phyloP scores from a whole-genome alignment of 2,113 vertebrate species.

The Herpetotheres cachinnans region DNA sequence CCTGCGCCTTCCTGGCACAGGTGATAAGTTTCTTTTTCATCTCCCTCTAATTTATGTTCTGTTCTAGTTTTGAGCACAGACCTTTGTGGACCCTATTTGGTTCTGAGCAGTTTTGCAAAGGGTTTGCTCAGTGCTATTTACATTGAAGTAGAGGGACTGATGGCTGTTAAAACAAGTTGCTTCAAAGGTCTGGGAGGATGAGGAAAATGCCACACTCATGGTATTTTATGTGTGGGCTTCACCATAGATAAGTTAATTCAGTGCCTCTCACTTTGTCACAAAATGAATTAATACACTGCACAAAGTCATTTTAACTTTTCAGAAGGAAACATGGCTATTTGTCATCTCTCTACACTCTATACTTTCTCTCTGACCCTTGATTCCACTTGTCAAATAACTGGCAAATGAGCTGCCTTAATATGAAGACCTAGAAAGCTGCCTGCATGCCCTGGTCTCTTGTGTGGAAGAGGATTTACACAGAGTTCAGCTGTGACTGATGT shows the following conservation, averaged over 20 bases:
- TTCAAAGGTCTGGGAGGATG: neutral
- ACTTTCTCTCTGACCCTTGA: neutral
- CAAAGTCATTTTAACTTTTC: neutral
- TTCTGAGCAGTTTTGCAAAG: neutral
- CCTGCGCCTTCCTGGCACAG: neutral
- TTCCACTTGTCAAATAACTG: neutral
- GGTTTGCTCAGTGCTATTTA: neutral
- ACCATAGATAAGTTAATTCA: neutral
- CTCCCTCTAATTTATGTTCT: neutral
- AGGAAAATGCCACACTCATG: neutral
- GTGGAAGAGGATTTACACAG: neutral
- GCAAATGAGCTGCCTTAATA: neutral
- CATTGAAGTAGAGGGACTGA: neutral
- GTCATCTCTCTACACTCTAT: neutral
- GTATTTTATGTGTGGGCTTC: neutral
- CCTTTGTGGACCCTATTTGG: accelerated
- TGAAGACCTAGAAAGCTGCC: neutral
- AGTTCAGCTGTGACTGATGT: neutral
- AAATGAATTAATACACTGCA: neutral
- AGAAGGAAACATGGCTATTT: neutral
- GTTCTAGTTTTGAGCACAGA: neutral
- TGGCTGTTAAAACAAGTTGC: neutral
- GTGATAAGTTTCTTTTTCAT: neutral
- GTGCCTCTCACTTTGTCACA: neutral
- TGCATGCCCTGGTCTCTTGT: neutral